Evolutionary conservation across 2,888 invertebrate species (phyloP).

Genomic region (Chalcis sispes): DNA sequence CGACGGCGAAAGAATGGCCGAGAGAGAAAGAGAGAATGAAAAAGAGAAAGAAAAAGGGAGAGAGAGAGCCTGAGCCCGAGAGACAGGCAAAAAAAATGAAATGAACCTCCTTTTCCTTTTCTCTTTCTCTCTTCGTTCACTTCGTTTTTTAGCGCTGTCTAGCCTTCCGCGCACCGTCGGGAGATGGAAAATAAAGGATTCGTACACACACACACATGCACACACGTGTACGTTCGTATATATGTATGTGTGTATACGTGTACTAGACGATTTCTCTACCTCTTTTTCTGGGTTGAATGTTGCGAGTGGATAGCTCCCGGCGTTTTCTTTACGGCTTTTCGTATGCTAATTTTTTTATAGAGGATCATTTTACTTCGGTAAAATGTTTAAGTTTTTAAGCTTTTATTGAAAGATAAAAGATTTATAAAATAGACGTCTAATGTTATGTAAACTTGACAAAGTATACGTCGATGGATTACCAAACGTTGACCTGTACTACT

Average conservation of each 20-base stretch:
- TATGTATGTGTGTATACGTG: background rate
- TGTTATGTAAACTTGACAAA: too few relatives aligned
- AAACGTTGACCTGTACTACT: too few relatives aligned
- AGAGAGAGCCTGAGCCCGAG: constrained; percentile 42
- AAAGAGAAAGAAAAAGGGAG: constrained; percentile 54
- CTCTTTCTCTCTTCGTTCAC: constrained; percentile 9
- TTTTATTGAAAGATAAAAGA: too few relatives aligned
- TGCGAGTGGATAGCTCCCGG: background rate
- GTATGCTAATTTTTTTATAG: background rate
- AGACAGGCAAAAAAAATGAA: constrained; percentile 49
- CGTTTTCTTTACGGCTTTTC: constrained; percentile 19
- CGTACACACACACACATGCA: background rate
- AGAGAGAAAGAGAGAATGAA: constrained; percentile 39
- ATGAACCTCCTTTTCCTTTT: constrained; percentile 50
- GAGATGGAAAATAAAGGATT: constrained; percentile 21
- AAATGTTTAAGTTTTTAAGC: too few relatives aligned
- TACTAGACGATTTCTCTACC: constrained; percentile 13
- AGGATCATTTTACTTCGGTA: too few relatives aligned
- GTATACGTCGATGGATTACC: too few relatives aligned
- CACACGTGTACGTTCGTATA: too few relatives aligned
- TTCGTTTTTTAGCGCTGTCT: background rate
- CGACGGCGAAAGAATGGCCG: constrained; percentile 51
- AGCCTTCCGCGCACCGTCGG: background rate
- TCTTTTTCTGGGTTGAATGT: constrained; percentile 4
- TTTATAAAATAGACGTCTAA: too few relatives aligned